phyloP scores from a whole-genome alignment of 2,888 invertebrate species.

The Rugalucina vietnamica region DNA sequence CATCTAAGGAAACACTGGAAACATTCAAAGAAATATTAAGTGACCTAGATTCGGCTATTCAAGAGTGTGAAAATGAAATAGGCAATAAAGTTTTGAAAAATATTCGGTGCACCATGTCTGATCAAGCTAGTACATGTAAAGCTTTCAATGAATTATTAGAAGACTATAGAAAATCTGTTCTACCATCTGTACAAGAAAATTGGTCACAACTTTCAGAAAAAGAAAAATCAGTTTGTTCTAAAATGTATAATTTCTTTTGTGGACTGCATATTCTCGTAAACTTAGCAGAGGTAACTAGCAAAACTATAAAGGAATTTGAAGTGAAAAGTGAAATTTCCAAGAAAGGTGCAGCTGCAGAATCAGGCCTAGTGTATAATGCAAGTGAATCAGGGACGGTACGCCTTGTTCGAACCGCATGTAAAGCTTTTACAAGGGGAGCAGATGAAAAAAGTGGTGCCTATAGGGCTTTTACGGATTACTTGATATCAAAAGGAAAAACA shows the following conservation, averaged over 20 bases:
- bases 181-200: not conserved
- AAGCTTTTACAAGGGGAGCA: slow-evolving; percentile 22
- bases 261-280: not conserved
- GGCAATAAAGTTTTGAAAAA: slow-evolving; percentile 17
- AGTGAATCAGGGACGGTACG: not conserved
- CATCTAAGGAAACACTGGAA: not conserved
- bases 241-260: not conserved
- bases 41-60: slow-evolving; percentile 19
- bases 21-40: slow-evolving; percentile 34
- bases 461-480: not conserved
- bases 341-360: not conserved
- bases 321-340: not conserved
- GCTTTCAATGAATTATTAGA: not conserved
- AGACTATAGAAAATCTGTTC: not conserved
- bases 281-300: not conserved
- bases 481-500: not conserved
- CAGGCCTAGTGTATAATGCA: not conserved
- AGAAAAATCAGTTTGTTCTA: not conserved
- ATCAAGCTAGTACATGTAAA: not conserved
- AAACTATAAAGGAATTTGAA: not conserved
- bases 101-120: not conserved
- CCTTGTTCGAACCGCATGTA: slow-evolving; percentile 12
- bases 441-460: slow-evolving; percentile 18
- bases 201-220: not conserved
- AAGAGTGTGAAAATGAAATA: not conserved